Evolutionary conservation across 2,797 vertebrate genomes (phyloP).

Genomic region (Falco cherrug): DNA sequence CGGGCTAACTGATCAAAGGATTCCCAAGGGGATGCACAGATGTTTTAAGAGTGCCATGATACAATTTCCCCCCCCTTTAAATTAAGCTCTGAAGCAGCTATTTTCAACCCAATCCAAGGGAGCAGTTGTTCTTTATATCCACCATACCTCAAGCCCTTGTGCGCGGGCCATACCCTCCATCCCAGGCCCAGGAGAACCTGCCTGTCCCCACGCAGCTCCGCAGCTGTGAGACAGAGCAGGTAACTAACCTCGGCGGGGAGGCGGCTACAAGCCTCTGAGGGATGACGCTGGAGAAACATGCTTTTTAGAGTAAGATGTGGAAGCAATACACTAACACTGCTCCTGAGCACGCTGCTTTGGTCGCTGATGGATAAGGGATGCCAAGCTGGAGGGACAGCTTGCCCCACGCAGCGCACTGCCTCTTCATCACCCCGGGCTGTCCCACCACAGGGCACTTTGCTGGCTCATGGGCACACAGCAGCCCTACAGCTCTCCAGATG

Average conservation of each 20-base stretch:
- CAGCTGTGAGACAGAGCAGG: not conserved
- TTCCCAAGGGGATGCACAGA: not conserved
- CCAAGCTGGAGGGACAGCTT: not conserved
- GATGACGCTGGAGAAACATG: not conserved
- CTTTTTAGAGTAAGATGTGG: not conserved
- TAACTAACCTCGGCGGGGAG: not conserved
- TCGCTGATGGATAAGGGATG: not conserved
- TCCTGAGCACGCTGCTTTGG: not conserved
- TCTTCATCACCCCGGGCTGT: too few species aligned
- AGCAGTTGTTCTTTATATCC: not conserved
- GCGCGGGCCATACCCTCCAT: accelerated
- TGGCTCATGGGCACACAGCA: not conserved
- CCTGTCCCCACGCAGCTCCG: not conserved
- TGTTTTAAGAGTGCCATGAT: not conserved
- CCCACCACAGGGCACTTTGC: not conserved
- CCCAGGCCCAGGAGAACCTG: not conserved
- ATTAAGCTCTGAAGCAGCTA: not conserved
- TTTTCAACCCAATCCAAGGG: not conserved
- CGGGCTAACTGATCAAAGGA: too few species aligned
- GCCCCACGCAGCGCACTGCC: accelerated
- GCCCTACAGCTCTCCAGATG: not conserved
- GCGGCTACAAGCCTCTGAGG: not conserved
- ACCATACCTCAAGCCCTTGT: not conserved
- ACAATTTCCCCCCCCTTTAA: not conserved
- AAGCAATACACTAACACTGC: not conserved